Evolutionary conservation across 2,797 vertebrate species (phyloP), one percentile per base, ranked within the genome.

Genomic region (Apogon talboti): DNA sequence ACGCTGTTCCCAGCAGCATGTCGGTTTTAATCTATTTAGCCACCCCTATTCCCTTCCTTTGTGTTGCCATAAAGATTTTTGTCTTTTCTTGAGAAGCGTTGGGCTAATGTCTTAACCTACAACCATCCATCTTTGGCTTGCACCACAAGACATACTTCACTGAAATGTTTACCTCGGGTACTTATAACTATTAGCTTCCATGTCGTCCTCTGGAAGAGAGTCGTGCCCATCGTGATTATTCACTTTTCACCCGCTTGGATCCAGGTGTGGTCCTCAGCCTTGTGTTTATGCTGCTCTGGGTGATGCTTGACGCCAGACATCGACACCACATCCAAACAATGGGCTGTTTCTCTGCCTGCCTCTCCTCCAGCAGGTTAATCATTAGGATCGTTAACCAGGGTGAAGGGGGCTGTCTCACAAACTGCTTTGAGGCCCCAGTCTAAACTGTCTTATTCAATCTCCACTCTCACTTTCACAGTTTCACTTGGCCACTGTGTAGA

Each of bases 261-360:
- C 71, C 83, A 88, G 84, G 92, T 92, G 91, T 93, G 92, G 90
- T 92, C 91, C 75, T 57, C 5, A 0, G 59, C 15, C 62, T 37
- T 65, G 76, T 93, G 92, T 93, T 93, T 93, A 93, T 85, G 85
- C 85, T 83, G 81, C 61, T 76, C 24, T 43, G 74, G 87, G 91
- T 87, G 93, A 92, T 92, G 90, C 90, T 91, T 93, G 92, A 94
- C 74, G 79, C 83, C 88, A 90, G 90, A 92, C 87, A 88, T 93
- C 91, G 78, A 85, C 92, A 86, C 89, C 83, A 90, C 84, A 86
- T 93, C 91, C 83, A 93, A 93, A 93, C 92, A 92, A 83, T 65
- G 81, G 80, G 77, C 82, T 30, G 71, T 61, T 60, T 71, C 81
- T 82, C 78, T 53, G 81, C 81, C 80, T 44, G 57, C 81, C 85